Evolutionary conservation across 2,113 vertebrate species (phyloP).

Genomic region (Brienomyrus brachyistius): DNA sequence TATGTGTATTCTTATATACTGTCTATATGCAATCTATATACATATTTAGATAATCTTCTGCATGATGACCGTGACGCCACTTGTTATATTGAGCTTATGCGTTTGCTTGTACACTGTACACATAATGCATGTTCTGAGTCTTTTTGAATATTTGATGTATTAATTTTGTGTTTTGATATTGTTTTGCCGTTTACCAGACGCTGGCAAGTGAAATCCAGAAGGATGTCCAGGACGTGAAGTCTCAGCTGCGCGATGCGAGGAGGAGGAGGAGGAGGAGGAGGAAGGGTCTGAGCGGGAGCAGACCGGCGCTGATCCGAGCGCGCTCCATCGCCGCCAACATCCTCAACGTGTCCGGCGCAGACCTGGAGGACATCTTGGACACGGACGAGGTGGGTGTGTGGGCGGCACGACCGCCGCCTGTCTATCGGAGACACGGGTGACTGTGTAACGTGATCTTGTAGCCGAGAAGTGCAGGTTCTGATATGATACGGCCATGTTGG

Average conservation of each 20-base stretch:
- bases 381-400: slow-evolving; percentile 68
- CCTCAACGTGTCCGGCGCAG: slow-evolving; percentile 78
- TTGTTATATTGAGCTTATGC: background rate
- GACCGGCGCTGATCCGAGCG: slow-evolving; percentile 73
- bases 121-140: background rate
- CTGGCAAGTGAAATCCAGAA: slow-evolving; percentile 70
- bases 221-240: slow-evolving; percentile 65
- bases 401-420: background rate
- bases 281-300: slow-evolving; percentile 43
- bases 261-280: slow-evolving; percentile 62
- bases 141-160: background rate
- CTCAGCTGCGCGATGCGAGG: slow-evolving; percentile 65
- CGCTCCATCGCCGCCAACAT: slow-evolving; percentile 81
- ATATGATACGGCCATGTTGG: background rate
- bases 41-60: background rate
- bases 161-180: background rate
- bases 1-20: background rate
- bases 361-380: slow-evolving; percentile 78
- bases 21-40: background rate
- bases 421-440: background rate
- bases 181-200: slow-evolving; percentile 45
- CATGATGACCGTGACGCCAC: background rate
- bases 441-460: background rate
- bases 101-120: background rate
- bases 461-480: background rate